These are phyloP conservation scores for Calliphora vomitoria DNA, from an alignment of 2,888 invertebrate genomes.

Conservation along the genomic window DNA sequence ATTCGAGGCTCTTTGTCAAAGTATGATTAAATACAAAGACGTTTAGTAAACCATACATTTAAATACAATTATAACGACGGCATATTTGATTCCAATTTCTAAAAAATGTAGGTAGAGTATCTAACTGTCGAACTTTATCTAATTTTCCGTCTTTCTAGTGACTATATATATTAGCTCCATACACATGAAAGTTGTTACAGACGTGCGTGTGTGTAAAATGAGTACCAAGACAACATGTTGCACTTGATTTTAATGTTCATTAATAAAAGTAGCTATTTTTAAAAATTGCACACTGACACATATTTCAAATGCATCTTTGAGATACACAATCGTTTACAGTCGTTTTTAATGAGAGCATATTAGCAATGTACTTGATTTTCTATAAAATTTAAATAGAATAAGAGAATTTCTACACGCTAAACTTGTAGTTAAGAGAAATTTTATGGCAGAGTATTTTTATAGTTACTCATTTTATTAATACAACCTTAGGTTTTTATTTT, in stretches of 20 bases:
- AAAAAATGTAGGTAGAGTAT: neutral
- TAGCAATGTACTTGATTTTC: conserved; percentile 16
- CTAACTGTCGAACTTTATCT: neutral
- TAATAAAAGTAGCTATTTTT: conserved; percentile 46
- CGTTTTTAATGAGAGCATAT: conserved; percentile 12
- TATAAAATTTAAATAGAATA: conserved; percentile 24
- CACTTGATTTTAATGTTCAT: conserved; percentile 54
- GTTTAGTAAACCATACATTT: too few relatives aligned
- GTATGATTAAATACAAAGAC: too few relatives aligned
- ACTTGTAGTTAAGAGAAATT: conserved; percentile 22
- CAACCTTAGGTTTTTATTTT: too few relatives aligned
- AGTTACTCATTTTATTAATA: too few relatives aligned
- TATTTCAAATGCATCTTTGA: conserved; percentile 40
- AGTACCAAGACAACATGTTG: conserved; percentile 63
- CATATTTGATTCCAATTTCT: too few relatives aligned
- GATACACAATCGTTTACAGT: neutral
- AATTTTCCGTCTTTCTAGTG: too few relatives aligned
- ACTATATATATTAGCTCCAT: too few relatives aligned
- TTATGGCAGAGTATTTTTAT: neutral
- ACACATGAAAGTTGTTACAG: conserved; percentile 1
- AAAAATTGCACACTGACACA: conserved; percentile 60
- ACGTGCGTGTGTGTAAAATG: neutral
- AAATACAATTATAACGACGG: too few relatives aligned
- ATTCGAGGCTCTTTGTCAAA: too few relatives aligned
- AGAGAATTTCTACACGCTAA: neutral